phyloP scores from a whole-genome alignment of 2,888 invertebrate species.

The Acholoe squamosa region DNA sequence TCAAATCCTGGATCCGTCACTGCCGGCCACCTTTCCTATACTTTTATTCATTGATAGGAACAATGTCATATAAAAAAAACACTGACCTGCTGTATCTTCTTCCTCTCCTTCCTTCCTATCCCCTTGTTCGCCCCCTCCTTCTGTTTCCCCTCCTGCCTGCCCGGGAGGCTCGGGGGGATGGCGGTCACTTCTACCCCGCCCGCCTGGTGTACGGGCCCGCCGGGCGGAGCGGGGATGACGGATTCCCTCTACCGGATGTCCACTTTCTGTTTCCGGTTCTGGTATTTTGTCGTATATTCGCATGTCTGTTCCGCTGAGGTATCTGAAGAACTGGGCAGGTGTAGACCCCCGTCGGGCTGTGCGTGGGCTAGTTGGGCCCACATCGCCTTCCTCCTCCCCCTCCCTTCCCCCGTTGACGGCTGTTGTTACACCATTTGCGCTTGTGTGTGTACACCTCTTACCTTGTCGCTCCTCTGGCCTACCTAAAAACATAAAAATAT shows the following conservation, averaged over 20 bases:
- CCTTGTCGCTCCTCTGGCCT: no score
- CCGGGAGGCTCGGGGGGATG: neutral
- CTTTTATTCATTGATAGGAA: neutral
- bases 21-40: no score
- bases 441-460: no score
- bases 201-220: neutral
- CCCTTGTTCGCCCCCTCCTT: neutral
- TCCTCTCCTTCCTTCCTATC: neutral
- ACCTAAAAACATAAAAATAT: no score
- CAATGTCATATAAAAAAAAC: neutral
- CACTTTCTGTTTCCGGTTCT: neutral
- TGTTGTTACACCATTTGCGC: no score
- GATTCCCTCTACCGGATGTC: conserved; percentile 37
- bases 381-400: neutral
- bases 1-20: no score
- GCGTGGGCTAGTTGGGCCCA: neutral
- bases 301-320: conserved; percentile 58
- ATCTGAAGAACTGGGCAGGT: conserved; percentile 55
- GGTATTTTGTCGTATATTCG: conserved; percentile 55
- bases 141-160: neutral
- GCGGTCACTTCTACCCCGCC: neutral
- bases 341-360: neutral
- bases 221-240: neutral
- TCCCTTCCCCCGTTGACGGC: neutral
- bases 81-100: neutral